A percentile compares a stretch with the other conserved stretches of the same genome.
Conservation (phyloP, 2,797 vertebrate species). For the Lycodopsis pacificus region DNA sequence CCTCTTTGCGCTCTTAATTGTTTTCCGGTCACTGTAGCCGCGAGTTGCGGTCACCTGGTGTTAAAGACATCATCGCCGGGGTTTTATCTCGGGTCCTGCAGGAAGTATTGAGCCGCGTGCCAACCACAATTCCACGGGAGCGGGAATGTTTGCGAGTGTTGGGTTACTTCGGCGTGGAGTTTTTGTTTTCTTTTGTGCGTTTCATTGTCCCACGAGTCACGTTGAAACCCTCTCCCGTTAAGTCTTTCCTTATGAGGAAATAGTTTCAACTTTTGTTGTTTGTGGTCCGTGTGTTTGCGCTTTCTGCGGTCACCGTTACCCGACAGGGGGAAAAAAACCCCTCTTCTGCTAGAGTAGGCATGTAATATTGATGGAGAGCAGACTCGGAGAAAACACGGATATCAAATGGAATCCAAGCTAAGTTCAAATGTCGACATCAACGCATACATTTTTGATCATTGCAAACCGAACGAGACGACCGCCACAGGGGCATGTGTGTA, state of each 20-base stretch:
- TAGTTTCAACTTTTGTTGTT: constrained; percentile 71
- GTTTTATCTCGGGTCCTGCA: constrained; percentile 59
- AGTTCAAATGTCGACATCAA: constrained; percentile 81
- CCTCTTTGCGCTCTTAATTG: constrained; percentile 71
- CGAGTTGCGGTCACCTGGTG: constrained; percentile 60
- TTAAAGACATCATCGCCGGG: constrained; percentile 65
- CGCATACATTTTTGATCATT: constrained; percentile 81
- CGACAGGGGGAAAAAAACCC: constrained; percentile 55
- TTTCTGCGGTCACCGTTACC: constrained; percentile 61
- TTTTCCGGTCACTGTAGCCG: constrained; percentile 69
- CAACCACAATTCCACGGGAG: constrained; percentile 40
- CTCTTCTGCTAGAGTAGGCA: constrained; percentile 66
- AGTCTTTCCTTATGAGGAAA: constrained; percentile 64
- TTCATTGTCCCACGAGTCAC: not conserved
- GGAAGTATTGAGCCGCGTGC: constrained; percentile 20
- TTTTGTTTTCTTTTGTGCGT: constrained; percentile 35
- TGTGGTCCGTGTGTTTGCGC: constrained; percentile 68
- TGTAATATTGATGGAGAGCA: constrained; percentile 84
- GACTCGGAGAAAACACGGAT: constrained; percentile 68
- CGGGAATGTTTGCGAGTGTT: constrained; percentile 34
- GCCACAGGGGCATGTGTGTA: constrained; percentile 52
- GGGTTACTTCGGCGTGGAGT: constrained; percentile 34
- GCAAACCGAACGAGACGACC: constrained; percentile 65
- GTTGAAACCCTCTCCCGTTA: constrained; percentile 12
- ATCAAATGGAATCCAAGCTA: constrained; percentile 80